Conservation (phyloP, 2,797 vertebrate genomes). For the Acropternis orthonyx region DNA sequence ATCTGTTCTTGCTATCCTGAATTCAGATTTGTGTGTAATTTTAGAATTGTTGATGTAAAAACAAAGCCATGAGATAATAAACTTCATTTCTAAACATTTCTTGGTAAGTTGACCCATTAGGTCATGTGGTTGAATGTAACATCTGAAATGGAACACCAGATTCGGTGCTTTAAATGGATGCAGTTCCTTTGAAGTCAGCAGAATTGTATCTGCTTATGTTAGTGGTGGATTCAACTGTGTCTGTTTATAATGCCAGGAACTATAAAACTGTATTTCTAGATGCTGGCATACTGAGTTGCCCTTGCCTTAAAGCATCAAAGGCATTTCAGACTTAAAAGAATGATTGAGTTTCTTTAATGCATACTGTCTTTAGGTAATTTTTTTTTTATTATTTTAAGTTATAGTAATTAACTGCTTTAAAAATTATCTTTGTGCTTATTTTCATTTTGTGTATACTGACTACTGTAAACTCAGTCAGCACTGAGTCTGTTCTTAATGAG, state of each 20-base stretch:
- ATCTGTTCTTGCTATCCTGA: neutral
- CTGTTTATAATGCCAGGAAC: neutral
- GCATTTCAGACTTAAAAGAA: neutral
- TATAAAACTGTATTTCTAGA: slow-evolving; percentile 1
- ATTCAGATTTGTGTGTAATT: neutral
- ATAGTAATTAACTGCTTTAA: neutral
- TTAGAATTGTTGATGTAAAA: neutral
- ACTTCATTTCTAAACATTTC: slow-evolving; percentile 7
- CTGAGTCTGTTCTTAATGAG: neutral
- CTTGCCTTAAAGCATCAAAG: neutral
- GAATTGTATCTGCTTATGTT: neutral
- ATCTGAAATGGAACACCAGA: slow-evolving; percentile 27
- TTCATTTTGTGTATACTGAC: neutral
- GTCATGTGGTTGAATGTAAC: neutral
- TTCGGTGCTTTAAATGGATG: slow-evolving; percentile 33
- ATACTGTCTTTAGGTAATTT: neutral
- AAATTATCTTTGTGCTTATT: neutral
- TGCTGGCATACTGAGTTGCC: neutral
- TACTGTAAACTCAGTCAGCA: neutral
- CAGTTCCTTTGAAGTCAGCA: slow-evolving; percentile 43
- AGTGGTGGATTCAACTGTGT: neutral
- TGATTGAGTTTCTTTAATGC: neutral
- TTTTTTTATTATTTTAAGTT: neutral
- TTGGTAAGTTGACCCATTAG: neutral
- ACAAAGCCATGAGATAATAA: neutral